Conservation (phyloP, 2,888 invertebrate species). For the Lagria hirta region DNA sequence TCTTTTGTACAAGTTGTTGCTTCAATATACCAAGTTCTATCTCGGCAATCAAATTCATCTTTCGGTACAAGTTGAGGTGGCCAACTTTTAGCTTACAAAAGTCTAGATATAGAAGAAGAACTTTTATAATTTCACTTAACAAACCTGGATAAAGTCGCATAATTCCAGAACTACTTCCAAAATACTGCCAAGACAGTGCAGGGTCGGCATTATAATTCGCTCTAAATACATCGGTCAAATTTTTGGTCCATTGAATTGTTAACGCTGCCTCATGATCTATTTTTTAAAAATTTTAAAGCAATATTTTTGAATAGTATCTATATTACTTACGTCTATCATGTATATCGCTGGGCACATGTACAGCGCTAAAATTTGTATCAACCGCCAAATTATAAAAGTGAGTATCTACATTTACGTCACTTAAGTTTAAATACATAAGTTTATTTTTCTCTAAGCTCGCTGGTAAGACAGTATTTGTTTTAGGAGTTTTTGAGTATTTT, state of each 20-base stretch:
- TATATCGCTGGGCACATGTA: constrained; percentile 94
- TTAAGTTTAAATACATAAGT: constrained; percentile 58
- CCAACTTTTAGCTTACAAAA: constrained; percentile 39
- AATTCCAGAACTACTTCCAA: constrained; percentile 91
- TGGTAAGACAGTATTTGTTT: constrained; percentile 37
- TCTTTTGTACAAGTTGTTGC: constrained; percentile 98
- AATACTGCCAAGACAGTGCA: constrained; percentile 95
- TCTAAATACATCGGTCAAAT: constrained; percentile 77
- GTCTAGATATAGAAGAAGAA: background rate
- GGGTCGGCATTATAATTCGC: constrained; percentile 88
- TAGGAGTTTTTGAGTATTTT: constrained; percentile 66
- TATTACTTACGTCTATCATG: constrained; percentile 71
- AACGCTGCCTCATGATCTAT: constrained; percentile 60
- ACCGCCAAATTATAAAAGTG: constrained; percentile 85
- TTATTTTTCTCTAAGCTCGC: too few species aligned
- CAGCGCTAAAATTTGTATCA: constrained; percentile 78
- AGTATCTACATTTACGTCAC: constrained; percentile 69
- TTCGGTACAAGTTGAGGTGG: constrained; percentile 47
- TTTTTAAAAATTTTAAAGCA: constrained; percentile 10
- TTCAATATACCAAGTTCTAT: constrained; percentile 94
- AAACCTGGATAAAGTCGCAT: constrained; percentile 82
- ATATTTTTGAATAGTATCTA: background rate
- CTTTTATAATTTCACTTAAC: too few species aligned
- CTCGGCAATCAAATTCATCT: constrained; percentile 84
- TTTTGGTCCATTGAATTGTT: constrained; percentile 90